Evolutionary conservation across 2,797 vertebrate species (phyloP).

Genomic region (Numenius phaeopus): DNA sequence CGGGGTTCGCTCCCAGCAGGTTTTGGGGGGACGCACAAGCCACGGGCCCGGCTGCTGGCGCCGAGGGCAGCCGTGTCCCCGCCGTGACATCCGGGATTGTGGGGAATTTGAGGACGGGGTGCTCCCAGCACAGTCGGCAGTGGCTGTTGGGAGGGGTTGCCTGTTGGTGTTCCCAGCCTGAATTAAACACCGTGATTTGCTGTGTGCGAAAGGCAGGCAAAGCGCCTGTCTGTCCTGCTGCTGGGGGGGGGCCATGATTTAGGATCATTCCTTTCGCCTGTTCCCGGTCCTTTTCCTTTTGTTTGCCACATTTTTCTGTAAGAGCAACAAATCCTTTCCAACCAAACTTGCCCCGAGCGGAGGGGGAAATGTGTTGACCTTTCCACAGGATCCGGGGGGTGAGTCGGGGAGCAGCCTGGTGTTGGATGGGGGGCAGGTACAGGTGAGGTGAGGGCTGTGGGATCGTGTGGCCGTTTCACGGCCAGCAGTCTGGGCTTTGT

Average conservation of each 20-base stretch:
- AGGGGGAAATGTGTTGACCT: not conserved
- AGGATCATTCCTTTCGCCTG: not conserved
- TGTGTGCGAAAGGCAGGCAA: accelerated
- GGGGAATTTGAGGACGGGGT: accelerated
- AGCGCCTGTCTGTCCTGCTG: accelerated
- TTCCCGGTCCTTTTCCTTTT: not conserved
- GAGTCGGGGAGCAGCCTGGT: no score
- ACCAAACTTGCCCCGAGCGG: not conserved
- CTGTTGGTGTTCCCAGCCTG: not conserved
- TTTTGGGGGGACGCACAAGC: not conserved
- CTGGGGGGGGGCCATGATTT: no score
- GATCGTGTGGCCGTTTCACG: not conserved
- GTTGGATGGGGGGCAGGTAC: not conserved
- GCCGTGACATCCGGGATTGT: accelerated
- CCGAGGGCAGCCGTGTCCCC: not conserved
- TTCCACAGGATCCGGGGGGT: accelerated
- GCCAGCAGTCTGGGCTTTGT: not conserved
- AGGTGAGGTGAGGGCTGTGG: not conserved
- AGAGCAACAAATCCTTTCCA: not conserved
- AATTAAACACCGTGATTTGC: accelerated
- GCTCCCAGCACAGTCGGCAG: accelerated
- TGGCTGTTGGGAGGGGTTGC: not conserved
- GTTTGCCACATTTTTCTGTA: not conserved
- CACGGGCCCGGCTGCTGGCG: accelerated
- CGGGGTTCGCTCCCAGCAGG: accelerated